These are phyloP conservation scores for Drosophila percnosoma DNA, from an alignment of 2,888 invertebrate genomes.

Conservation along the genomic window DNA sequence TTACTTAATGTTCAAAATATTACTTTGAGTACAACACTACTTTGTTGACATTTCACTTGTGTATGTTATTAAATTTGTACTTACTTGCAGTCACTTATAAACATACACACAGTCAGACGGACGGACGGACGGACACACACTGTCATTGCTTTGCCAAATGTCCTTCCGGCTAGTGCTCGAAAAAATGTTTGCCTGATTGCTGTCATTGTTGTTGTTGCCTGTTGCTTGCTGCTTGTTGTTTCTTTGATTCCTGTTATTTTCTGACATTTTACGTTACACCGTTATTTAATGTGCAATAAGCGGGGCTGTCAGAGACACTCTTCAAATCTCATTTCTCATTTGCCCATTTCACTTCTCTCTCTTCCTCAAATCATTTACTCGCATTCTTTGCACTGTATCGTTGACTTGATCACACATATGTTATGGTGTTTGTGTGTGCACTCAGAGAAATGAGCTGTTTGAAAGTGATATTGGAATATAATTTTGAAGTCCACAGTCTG, in stretches of 20 bases:
- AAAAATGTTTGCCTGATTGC: constrained; percentile 16
- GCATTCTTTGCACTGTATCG: neutral
- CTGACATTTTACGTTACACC: constrained; percentile 45
- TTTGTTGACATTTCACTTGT: constrained; percentile 12
- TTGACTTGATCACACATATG: constrained; percentile 24
- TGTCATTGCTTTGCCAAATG: constrained; percentile 25
- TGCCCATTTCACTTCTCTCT: neutral
- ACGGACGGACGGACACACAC: neutral
- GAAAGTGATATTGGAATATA: no score
- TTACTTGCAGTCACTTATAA: constrained; percentile 23
- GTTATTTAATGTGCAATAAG: constrained; percentile 76
- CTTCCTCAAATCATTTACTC: constrained; percentile 6
- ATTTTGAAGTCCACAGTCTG: no score
- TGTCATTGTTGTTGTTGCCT: constrained; percentile 10
- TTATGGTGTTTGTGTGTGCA: constrained; percentile 2
- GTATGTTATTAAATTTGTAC: constrained; percentile 27
- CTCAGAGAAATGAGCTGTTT: neutral
- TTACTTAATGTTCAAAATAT: neutral
- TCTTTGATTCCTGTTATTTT: constrained; percentile 50
- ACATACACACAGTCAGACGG: constrained; percentile 1
- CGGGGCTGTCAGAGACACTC: constrained; percentile 68
- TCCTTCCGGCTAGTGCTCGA: constrained; percentile 56
- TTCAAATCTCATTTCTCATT: neutral
- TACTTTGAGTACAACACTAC: neutral
- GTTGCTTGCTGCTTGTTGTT: constrained; percentile 30